phyloP scores from a whole-genome alignment of 2,888 invertebrate genomes.

The Listrodromus nycthemerus region DNA sequence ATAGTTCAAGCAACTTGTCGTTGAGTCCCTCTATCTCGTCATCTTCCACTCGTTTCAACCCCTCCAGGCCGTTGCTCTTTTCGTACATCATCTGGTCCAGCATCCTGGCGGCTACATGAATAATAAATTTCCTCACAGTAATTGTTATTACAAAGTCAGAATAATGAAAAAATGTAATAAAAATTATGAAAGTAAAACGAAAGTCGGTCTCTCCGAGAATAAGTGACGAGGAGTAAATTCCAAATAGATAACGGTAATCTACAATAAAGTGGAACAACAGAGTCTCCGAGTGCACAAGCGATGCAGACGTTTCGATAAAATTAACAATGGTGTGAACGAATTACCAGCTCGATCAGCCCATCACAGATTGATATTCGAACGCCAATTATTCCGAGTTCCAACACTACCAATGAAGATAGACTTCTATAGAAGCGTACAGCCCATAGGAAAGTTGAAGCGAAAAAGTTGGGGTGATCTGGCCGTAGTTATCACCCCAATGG shows the following conservation, averaged over 20 bases:
- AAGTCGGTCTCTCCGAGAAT: not conserved
- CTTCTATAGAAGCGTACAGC: too few species aligned
- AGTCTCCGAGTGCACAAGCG: not conserved
- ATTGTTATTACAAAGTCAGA: not conserved
- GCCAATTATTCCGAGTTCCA: conserved; percentile 38
- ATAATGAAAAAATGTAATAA: not conserved
- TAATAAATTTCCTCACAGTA: not conserved
- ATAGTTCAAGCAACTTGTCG: conserved; percentile 77
- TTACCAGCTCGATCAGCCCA: conserved; percentile 57
- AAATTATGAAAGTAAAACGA: not conserved
- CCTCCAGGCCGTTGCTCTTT: conserved; percentile 6
- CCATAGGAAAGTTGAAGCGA: too few species aligned
- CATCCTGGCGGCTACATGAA: conserved; percentile 18
- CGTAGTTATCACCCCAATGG: too few species aligned
- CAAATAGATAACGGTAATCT: conserved; percentile 26
- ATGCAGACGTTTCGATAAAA: not conserved
- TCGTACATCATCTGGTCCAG: conserved; percentile 46
- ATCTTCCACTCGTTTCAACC: conserved; percentile 38
- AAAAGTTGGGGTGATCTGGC: too few species aligned
- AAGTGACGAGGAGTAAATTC: not conserved
- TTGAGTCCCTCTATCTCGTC: conserved; percentile 79
- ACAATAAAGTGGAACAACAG: conserved; percentile 5
- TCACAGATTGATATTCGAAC: conserved; percentile 52
- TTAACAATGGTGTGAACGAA: conserved; percentile 20
- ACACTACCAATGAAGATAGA: conserved; percentile 24